These are phyloP conservation scores for Drosophila mulleri DNA, from an alignment of 2,888 invertebrate species.

Conservation along the genomic window DNA sequence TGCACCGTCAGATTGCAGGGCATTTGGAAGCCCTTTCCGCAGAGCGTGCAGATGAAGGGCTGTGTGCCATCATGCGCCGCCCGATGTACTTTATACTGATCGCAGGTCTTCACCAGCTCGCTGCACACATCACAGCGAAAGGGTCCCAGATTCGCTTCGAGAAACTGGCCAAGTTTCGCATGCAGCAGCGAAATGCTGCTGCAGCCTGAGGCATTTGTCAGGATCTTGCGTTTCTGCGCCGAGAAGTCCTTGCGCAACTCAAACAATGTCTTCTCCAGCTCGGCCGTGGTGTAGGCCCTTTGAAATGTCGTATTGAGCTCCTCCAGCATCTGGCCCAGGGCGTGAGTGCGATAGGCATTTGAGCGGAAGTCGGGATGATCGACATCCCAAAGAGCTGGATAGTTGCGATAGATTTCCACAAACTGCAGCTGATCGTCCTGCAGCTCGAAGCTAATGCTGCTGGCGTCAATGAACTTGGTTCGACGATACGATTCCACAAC, in stretches of 20 bases:
- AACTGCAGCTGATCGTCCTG: slow-evolving; percentile 73
- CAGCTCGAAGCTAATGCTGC: slow-evolving; percentile 57
- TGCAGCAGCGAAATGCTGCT: slow-evolving; percentile 61
- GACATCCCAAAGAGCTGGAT: slow-evolving; percentile 77
- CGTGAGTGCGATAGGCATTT: slow-evolving; percentile 72
- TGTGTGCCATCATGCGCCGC: slow-evolving; percentile 76
- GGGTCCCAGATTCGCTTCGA: slow-evolving; percentile 74
- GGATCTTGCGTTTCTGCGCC: slow-evolving; percentile 68
- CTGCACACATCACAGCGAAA: slow-evolving; percentile 75
- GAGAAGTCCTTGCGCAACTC: slow-evolving; percentile 74
- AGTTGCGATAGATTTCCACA: slow-evolving; percentile 78
- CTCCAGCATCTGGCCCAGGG: slow-evolving; percentile 75
- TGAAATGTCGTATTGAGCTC: slow-evolving; percentile 67
- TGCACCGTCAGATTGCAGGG: slow-evolving; percentile 80
- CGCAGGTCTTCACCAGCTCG: slow-evolving; percentile 76
- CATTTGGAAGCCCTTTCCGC: slow-evolving; percentile 80
- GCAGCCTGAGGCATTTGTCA: slow-evolving; percentile 45
- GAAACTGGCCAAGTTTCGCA: slow-evolving; percentile 66
- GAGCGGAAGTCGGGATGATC: slow-evolving; percentile 82
- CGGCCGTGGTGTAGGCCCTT: slow-evolving; percentile 48
- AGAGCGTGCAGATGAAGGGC: slow-evolving; percentile 80
- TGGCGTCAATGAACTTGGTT: slow-evolving; percentile 70
- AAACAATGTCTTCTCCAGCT: slow-evolving; percentile 78
- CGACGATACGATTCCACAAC: slow-evolving; percentile 69
- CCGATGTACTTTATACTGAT: slow-evolving; percentile 80